phyloP scores from a whole-genome alignment of 1,140 invertebrate genomes.

The Elysia chlorotica region DNA sequence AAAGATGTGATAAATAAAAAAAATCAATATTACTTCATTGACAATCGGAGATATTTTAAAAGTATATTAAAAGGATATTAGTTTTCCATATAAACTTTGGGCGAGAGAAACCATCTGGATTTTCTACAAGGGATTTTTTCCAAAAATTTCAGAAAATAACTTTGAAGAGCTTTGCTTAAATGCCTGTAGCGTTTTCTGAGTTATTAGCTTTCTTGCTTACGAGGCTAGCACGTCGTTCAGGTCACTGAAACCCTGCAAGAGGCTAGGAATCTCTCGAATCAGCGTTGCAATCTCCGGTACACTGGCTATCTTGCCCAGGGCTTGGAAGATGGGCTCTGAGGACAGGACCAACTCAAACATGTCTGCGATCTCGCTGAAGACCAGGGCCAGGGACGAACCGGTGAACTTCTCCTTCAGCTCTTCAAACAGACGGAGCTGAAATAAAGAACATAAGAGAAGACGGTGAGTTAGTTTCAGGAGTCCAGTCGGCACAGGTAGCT shows the following conservation, averaged over 20 bases:
- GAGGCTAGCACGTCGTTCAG: not conserved
- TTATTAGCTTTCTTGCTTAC: conserved; percentile 12
- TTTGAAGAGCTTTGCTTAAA: not conserved
- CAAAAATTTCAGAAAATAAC: not conserved
- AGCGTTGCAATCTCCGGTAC: conserved; percentile 25
- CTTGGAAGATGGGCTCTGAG: conserved; percentile 19
- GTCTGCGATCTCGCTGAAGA: conserved; percentile 18
- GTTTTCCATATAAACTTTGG: not conserved
- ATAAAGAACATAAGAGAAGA: too few relatives aligned
- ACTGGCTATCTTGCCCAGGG: conserved; percentile 27
- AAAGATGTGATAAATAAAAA: too few relatives aligned
- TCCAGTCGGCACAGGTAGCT: not conserved
- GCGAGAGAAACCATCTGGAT: not conserved
- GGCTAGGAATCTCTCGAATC: conserved; percentile 28
- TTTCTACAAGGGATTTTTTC: not conserved
- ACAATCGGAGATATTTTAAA: not conserved
- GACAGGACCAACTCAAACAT: conserved; percentile 19
- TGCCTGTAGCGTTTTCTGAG: not conserved
- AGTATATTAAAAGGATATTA: not conserved
- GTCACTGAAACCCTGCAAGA: conserved; percentile 13
- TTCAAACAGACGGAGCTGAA: conserved; percentile 23
- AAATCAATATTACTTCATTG: not conserved
- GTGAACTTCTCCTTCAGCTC: conserved; percentile 15
- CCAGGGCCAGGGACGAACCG: not conserved
- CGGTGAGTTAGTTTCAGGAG: too few relatives aligned